Percentiles rank a stretch among this genome's conserved stretches.
Evolutionary conservation across 1,140 invertebrate genomes (phyloP).

Genomic region (Cotesia chilonis): DNA sequence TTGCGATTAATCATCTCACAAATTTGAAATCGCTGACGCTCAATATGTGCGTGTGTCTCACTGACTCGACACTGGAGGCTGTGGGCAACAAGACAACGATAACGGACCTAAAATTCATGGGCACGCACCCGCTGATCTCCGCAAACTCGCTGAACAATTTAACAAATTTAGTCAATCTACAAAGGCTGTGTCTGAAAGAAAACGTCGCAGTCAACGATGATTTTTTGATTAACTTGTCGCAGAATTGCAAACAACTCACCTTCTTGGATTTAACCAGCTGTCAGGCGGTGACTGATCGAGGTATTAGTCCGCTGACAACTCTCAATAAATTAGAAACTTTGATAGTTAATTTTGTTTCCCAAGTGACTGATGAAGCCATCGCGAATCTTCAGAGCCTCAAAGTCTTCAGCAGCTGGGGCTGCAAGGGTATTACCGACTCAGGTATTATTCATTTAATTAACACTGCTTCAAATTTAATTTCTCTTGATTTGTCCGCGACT

Average conservation of each 20-base stretch:
- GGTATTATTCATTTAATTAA: slow-evolving; percentile 44
- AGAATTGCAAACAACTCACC: slow-evolving; percentile 26
- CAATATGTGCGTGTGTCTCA: slow-evolving; percentile 39
- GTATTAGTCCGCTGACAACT: slow-evolving; percentile 41
- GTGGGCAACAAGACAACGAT: slow-evolving; percentile 40
- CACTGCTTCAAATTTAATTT: slow-evolving; percentile 43
- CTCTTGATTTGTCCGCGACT: slow-evolving; percentile 49
- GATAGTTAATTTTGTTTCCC: slow-evolving; percentile 42
- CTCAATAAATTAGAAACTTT: slow-evolving; percentile 48
- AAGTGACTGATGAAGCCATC: slow-evolving; percentile 43
- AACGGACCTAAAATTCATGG: slow-evolving; percentile 40
- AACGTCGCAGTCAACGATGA: slow-evolving; percentile 27
- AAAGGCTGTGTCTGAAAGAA: slow-evolving; percentile 37
- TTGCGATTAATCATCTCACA: slow-evolving; percentile 43
- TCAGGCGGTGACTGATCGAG: slow-evolving; percentile 39
- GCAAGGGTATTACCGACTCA: slow-evolving; percentile 40
- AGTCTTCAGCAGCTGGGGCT: slow-evolving; percentile 46
- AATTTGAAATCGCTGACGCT: slow-evolving; percentile 45
- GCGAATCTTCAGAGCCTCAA: slow-evolving; percentile 41
- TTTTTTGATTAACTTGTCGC: slow-evolving; percentile 26
- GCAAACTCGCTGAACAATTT: slow-evolving; percentile 40
- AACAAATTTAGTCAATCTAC: slow-evolving; percentile 46
- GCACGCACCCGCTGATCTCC: slow-evolving; percentile 39
- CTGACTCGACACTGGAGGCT: slow-evolving; percentile 37
- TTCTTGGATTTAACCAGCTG: slow-evolving; percentile 37